Base-by-base conservation (phyloP, 2,888 invertebrate species). In the Phymatocera aterrima region DNA sequence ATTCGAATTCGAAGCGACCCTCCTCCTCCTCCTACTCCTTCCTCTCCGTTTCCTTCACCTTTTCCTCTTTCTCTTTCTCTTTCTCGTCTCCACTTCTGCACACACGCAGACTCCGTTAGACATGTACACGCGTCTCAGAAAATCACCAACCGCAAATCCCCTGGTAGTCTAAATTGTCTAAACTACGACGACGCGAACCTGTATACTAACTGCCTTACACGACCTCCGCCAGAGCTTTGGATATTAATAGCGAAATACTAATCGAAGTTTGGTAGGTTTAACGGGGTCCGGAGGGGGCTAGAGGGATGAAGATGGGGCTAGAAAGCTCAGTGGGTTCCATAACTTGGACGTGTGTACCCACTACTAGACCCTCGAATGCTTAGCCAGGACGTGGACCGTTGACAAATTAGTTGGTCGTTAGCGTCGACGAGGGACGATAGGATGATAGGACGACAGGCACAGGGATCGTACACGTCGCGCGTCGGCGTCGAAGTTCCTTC, bases 391-490 rank as follows among this genome's bases (percentile, higher is more conserved):
- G 48, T 72, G 72, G 72, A 51, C 48, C 72, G 51, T 72, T 72
- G 72, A 51, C 72, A 72, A 72, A 72, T 72, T 72, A 51, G 72
- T 72, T 48, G 72, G 51, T 72, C 72, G 72, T 72, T 72, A 72
- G 48, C 51, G 72, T 48, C 72, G 51, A 72, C 72, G 72, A 72
- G 51, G 51, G 72, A 60, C 28, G n/a, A n/a, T n/a, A n/a, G n/a
- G n/a, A n/a, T n/a, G n/a, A n/a, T n/a, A n/a, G n/a, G n/a, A n/a
- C n/a, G n/a, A n/a, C n/a, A n/a, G n/a, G n/a, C n/a, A n/a, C n/a
- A n/a, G n/a, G n/a, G n/a, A n/a, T 21, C 28, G 3, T 2, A 60
- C 28, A 10, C 51, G 28, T 60, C 24, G 18, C 18, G 28, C 43
- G 43, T 68, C 68, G 64, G 37, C 64, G 64, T 64, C 18, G 34